Evolutionary conservation across 2,797 vertebrate genomes (phyloP), one percentile per base, ranked within the genome.

Genomic region (Alfaro cultratus): DNA sequence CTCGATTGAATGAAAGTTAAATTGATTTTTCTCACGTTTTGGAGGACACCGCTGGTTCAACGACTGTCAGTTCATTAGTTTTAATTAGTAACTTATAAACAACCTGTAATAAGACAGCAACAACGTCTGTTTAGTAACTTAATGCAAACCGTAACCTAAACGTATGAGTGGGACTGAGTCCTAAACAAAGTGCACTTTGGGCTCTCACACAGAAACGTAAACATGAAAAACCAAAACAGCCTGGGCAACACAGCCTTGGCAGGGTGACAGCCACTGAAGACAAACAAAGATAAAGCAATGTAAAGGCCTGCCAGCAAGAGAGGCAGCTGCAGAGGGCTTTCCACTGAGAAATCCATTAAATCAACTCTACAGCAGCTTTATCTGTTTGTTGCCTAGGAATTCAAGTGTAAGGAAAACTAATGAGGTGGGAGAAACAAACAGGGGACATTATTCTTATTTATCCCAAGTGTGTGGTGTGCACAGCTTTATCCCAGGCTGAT

Each of bases 1-100:
- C 23, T 6, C 21, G 23, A 6, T 51, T 62, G 1, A 53, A 62
- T 39, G 34, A 26, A 78, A 70, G 68, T 84, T 62, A 23, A 29
- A 10, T 47, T 46, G 1, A 47, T 74, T 76, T 84, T 3, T 73
- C 78, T 36, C n/a, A 34, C 5, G 57, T 34, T 45, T 70, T 21
- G 12, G 70, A 16, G 73, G 83, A 77, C 45, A 1, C 64, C 5
- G 83, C 75, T 77, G 85, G 90, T 94, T 93, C 90, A 94, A 83
- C 80, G 86, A 91, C 92, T 87, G 83, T 34, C 29, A 88, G 91
- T 89, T 94, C 86, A 84, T n/a, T 29, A 68, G 82, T 85, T 85
- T 87, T 87, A 80, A 90, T 92, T 74, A 73, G 94, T 94, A 15
- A 95, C 93, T 81, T 90, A 95, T 94, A 94, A 92, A 91, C 79